Conservation (phyloP, 2,888 invertebrate species). For the Agriopis aurantiaria region DNA sequence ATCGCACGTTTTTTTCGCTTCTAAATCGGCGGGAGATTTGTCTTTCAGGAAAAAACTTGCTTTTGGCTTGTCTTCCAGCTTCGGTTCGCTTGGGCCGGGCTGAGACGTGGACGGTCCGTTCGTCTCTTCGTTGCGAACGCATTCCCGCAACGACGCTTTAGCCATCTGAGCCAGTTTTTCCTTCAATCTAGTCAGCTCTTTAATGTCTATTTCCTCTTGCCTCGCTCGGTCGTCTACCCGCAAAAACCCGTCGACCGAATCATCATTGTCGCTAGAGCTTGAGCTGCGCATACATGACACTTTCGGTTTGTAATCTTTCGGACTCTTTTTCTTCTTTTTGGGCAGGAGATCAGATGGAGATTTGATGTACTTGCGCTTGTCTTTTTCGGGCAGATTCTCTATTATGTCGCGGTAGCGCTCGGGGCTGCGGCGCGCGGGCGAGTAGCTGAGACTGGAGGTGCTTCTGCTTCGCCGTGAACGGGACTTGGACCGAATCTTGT, state of each 20-base stretch:
- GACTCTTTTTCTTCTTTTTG: slow-evolving; percentile 63
- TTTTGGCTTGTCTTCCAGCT: slow-evolving; percentile 36
- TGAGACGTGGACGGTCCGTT: slow-evolving; percentile 64
- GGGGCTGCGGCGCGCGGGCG: slow-evolving; percentile 89
- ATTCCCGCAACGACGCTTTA: slow-evolving; percentile 82
- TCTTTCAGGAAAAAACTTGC: slow-evolving; percentile 49
- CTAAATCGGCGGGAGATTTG: slow-evolving; percentile 46
- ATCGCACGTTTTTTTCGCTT: slow-evolving; percentile 31
- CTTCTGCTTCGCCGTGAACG: slow-evolving; percentile 76
- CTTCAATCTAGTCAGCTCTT: slow-evolving; percentile 89
- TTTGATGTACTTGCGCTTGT: slow-evolving; percentile 81
- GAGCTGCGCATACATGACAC: slow-evolving; percentile 86
- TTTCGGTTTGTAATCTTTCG: slow-evolving; percentile 64
- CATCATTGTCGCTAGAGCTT: slow-evolving; percentile 86
- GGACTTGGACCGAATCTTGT: slow-evolving; percentile 60
- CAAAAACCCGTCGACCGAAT: slow-evolving; percentile 84
- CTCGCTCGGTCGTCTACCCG: slow-evolving; percentile 79
- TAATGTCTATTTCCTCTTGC: slow-evolving; percentile 87
- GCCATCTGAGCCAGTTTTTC: slow-evolving; percentile 90
- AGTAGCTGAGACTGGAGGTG: slow-evolving; percentile 88
- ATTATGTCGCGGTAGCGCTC: slow-evolving; percentile 89
- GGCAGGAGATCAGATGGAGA: slow-evolving; percentile 74
- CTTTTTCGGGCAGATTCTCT: slow-evolving; percentile 85
- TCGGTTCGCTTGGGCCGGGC: slow-evolving; percentile 33
- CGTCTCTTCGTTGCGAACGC: slow-evolving; percentile 57